Evolutionary conservation across 2,113 vertebrate genomes (phyloP).

Genomic region (Brachyistius frenatus): DNA sequence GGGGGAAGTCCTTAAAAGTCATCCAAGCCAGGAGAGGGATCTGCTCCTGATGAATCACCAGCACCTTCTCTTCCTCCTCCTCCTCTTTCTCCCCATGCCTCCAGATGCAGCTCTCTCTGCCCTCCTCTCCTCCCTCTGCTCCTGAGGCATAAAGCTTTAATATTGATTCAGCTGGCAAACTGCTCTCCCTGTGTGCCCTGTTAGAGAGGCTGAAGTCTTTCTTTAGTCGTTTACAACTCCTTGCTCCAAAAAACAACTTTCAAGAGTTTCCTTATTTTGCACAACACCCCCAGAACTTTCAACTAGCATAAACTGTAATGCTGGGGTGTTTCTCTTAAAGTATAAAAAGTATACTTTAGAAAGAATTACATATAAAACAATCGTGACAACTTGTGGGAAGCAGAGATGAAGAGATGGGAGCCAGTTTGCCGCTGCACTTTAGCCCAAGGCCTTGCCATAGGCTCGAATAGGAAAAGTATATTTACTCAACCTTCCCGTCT

Average conservation of each 20-base stretch:
- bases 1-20: conserved; percentile 64
- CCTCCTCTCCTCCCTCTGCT: conserved; percentile 44
- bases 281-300: conserved; percentile 24
- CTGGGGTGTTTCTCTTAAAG: neutral
- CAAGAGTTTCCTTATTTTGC: conserved; percentile 30
- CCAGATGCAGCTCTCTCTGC: conserved; percentile 21
- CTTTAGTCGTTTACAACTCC: conserved; percentile 31
- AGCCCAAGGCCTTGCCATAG: conserved; percentile 35
- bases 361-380: conserved; percentile 14
- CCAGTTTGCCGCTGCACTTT: conserved; percentile 11
- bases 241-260: conserved; percentile 18
- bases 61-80: conserved; percentile 16
- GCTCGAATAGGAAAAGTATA: conserved; percentile 29
- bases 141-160: conserved; percentile 54
- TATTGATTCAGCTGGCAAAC: conserved; percentile 70
- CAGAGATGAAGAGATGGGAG: neutral
- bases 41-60: conserved; percentile 65
- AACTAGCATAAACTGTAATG: neutral
- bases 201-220: conserved; percentile 57
- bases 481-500: conserved; percentile 20
- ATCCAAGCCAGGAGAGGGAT: conserved; percentile 39
- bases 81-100: conserved; percentile 12
- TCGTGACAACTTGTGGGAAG: conserved; percentile 4
- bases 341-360: conserved; percentile 16
- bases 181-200: conserved; percentile 61